Conservation (phyloP, 2,888 invertebrate genomes). For the Apamea epomidion region DNA sequence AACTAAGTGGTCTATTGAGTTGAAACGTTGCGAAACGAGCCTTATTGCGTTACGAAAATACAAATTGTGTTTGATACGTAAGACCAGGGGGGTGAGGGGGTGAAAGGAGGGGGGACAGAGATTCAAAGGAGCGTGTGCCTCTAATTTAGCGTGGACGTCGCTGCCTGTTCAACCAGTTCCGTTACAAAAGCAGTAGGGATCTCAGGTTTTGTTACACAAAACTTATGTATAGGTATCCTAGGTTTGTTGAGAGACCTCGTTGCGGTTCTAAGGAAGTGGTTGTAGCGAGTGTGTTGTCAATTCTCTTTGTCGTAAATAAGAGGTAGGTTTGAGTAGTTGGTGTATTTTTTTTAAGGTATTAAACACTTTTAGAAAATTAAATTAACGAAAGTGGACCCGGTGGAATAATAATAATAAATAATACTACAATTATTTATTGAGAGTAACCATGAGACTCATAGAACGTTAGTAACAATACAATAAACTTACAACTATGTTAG, state of each 20-base stretch:
- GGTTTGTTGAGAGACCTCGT: constrained; percentile 38
- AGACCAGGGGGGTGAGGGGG: constrained; percentile 55
- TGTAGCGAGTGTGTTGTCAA: background rate
- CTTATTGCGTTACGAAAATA: constrained; percentile 84
- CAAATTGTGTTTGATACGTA: constrained; percentile 81
- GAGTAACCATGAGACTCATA: too few species aligned
- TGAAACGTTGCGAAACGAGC: constrained; percentile 85
- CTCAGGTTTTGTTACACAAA: constrained; percentile 72
- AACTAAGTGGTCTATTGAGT: constrained; percentile 81
- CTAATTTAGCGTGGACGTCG: constrained; percentile 77
- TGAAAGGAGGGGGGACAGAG: constrained; percentile 77
- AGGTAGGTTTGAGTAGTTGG: background rate
- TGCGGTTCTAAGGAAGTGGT: constrained; percentile 26
- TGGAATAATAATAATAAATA: too few species aligned
- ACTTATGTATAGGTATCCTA: constrained; percentile 46
- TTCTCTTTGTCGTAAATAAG: constrained; percentile 7
- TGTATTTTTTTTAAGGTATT: background rate
- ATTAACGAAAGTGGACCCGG: too few species aligned
- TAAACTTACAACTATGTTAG: too few species aligned
- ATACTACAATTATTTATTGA: too few species aligned
- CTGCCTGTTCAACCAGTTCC: constrained; percentile 80
- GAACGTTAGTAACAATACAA: too few species aligned
- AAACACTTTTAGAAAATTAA: too few species aligned
- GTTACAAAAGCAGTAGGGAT: constrained; percentile 80
- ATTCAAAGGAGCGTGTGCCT: constrained; percentile 71